Evolutionary conservation across 92 coral and sea anemone species (phyloP).

Genomic region (Chrysogorgia sp.): DNA sequence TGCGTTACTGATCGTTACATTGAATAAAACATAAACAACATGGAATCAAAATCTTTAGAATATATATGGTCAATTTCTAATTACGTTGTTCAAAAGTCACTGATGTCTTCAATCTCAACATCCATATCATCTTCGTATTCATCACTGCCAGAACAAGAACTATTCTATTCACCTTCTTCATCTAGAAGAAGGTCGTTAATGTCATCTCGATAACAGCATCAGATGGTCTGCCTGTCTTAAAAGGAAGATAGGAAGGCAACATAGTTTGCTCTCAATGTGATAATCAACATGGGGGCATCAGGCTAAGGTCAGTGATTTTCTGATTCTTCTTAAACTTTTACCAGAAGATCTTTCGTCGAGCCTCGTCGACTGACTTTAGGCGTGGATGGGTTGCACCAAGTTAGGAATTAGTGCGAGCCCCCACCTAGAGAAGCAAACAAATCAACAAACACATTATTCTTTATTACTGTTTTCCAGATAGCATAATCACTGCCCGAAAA

Average conservation of each 20-base stretch:
- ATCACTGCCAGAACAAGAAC: neutral
- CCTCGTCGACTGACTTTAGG: neutral
- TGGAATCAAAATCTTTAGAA: too few relatives aligned
- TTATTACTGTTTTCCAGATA: constrained; percentile 28
- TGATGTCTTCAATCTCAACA: too few relatives aligned
- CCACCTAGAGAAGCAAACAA: too few relatives aligned
- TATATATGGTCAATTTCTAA: too few relatives aligned
- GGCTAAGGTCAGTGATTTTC: constrained; percentile 10
- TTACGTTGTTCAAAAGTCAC: too few relatives aligned
- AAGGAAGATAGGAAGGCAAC: constrained; percentile 13
- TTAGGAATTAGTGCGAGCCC: too few relatives aligned
- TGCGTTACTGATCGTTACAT: too few relatives aligned
- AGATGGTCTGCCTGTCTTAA: neutral
- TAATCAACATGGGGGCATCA: neutral
- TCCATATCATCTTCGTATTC: constrained; percentile 2
- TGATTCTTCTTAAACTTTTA: constrained; percentile 3
- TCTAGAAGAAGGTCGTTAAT: neutral
- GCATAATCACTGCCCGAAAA: constrained; percentile 35
- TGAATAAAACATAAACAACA: too few relatives aligned
- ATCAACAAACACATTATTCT: neutral
- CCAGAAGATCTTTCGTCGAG: constrained; percentile 4
- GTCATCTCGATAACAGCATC: constrained; percentile 1
- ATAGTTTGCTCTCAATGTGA: neutral
- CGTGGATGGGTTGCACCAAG: too few relatives aligned
- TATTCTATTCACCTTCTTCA: neutral